Evolutionary conservation across 2,797 vertebrate species (phyloP).

Genomic region (Sandelia bainsii): DNA sequence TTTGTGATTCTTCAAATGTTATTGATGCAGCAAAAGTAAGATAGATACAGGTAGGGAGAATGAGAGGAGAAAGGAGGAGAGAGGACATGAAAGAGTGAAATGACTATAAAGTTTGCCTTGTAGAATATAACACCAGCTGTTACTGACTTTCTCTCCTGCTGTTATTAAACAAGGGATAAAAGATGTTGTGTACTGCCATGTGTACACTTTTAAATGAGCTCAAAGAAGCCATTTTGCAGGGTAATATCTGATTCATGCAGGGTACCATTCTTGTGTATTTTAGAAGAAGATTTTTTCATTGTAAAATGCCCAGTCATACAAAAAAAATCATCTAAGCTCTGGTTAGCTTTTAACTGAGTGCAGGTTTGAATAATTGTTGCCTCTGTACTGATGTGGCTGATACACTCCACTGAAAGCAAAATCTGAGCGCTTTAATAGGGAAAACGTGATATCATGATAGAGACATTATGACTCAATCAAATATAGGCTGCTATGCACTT

Average conservation of each 20-base stretch:
- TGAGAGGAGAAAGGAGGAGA: not conserved
- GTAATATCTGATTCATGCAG: conserved; percentile 41
- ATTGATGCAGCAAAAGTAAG: conserved; percentile 51
- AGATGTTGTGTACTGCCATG: conserved; percentile 43
- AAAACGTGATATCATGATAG: conserved; percentile 4
- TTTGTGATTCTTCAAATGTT: conserved; percentile 72
- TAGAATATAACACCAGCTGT: conserved; percentile 57
- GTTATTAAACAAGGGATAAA: conserved; percentile 72
- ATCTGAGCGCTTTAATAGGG: conserved; percentile 2
- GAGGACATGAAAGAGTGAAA: conserved; percentile 36
- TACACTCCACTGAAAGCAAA: conserved; percentile 10
- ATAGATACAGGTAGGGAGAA: conserved; percentile 19
- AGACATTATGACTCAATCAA: conserved; percentile 2
- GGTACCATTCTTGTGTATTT: conserved; percentile 24
- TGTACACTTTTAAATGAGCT: conserved; percentile 59
- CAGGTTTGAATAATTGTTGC: conserved; percentile 8
- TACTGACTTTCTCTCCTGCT: conserved; percentile 38
- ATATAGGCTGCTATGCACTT: not conserved
- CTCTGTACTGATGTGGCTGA: conserved; percentile 8
- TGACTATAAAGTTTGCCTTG: conserved; percentile 37
- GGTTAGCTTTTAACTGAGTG: conserved; percentile 23
- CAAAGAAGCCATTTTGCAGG: conserved; percentile 53
- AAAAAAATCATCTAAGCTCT: conserved; percentile 20
- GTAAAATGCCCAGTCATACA: conserved; percentile 23
- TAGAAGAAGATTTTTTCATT: conserved; percentile 10